Conservation (phyloP, 2,797 vertebrate genomes). For the Ceryle rudis region DNA sequence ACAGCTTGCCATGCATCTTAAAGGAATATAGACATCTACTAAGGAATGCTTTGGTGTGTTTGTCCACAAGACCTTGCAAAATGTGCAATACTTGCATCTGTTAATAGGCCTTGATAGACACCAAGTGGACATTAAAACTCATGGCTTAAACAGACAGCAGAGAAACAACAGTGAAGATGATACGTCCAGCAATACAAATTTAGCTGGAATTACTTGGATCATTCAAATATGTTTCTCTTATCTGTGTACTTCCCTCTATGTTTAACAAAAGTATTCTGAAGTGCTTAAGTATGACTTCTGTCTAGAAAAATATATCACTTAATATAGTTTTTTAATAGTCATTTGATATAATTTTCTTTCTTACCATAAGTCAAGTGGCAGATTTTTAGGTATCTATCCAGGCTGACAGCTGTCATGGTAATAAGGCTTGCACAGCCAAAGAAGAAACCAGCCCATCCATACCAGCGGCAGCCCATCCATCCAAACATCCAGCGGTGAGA, state of each 20-base stretch:
- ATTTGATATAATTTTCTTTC: not conserved
- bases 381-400: conserved; percentile 96
- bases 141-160: not conserved
- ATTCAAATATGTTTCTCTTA: not conserved
- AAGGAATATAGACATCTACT: not conserved
- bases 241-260: not conserved
- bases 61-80: not conserved
- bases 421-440: conserved; percentile 95
- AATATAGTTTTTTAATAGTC: not conserved
- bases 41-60: not conserved
- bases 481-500: conserved; percentile 95
- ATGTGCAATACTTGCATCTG: not conserved
- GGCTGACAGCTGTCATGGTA: conserved; percentile 93
- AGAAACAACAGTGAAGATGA: not conserved
- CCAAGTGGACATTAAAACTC: not conserved
- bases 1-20: not conserved
- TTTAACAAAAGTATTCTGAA: not conserved
- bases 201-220: not conserved
- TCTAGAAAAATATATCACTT: not conserved
- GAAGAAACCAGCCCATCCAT: conserved; percentile 95
- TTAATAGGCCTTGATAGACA: not conserved
- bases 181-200: not conserved
- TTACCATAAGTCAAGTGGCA: conserved; percentile 93
- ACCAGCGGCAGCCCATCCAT: conserved; percentile 92
- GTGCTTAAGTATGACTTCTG: not conserved